Evolutionary conservation across 2,797 vertebrate genomes (phyloP).

Genomic region (Nannoperca australis): DNA sequence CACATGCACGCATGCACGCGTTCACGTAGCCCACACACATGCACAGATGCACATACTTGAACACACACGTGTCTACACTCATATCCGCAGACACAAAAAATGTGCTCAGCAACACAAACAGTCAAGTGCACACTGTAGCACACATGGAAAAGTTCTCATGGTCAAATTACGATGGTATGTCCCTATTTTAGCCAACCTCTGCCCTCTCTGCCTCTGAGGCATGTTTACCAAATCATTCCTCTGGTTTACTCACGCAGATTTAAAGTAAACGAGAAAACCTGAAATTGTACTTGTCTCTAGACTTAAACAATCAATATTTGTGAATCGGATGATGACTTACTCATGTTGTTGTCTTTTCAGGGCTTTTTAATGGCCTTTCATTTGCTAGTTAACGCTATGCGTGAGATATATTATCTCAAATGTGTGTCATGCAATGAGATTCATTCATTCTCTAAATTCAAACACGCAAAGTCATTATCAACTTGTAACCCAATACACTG

Average conservation of each 20-base stretch:
- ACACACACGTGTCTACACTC: slow-evolving; percentile 16
- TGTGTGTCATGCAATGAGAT: not conserved
- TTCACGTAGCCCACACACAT: slow-evolving; percentile 39
- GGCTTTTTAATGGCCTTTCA: not conserved
- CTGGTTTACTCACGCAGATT: slow-evolving; percentile 35
- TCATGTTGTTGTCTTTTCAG: slow-evolving; percentile 1
- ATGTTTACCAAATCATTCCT: slow-evolving; percentile 53
- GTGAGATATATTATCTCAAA: not conserved
- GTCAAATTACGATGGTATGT: slow-evolving; percentile 63
- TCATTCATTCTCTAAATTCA: slow-evolving; percentile 12
- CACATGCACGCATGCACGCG: not conserved
- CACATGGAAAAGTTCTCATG: slow-evolving; percentile 69
- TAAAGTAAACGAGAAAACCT: slow-evolving; percentile 2
- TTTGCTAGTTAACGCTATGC: not conserved
- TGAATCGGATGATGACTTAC: slow-evolving; percentile 11
- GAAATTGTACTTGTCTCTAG: not conserved
- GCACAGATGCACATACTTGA: slow-evolving; percentile 18
- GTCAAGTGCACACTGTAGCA: slow-evolving; percentile 19
- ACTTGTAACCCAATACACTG: not conserved
- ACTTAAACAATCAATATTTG: slow-evolving; percentile 5
- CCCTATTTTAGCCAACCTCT: slow-evolving; percentile 66
- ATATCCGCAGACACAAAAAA: slow-evolving; percentile 15
- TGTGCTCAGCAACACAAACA: slow-evolving; percentile 35
- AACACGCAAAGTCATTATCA: slow-evolving; percentile 8
- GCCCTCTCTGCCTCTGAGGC: slow-evolving; percentile 49